Percentiles rank a stretch among this genome's conserved stretches.
phyloP scores from a whole-genome alignment of 2,113 vertebrate species.

The Anhinga rufa region DNA sequence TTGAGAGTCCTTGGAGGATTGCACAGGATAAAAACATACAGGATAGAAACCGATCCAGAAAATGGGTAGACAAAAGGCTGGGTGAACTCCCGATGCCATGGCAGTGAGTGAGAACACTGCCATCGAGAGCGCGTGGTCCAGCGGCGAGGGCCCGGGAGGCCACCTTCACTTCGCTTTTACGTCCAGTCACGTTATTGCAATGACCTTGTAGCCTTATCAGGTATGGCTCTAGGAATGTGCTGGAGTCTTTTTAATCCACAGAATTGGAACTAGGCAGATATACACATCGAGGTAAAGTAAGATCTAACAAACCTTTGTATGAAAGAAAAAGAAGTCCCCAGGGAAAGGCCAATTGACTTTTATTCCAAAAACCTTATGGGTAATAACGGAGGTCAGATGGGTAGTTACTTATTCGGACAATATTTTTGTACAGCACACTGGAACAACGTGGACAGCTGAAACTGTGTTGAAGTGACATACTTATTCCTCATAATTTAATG shows the following conservation, averaged over 20 bases:
- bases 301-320: neutral
- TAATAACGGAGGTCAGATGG: neutral
- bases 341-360: neutral
- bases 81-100: neutral
- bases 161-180: neutral
- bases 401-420: neutral
- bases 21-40: neutral
- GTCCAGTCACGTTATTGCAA: neutral
- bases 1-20: neutral
- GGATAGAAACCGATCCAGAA: neutral
- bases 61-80: rapidly evolving
- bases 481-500: constrained; percentile 6
- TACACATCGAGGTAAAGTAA: neutral
- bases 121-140: rapidly evolving
- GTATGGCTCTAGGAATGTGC: neutral
- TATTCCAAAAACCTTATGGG: neutral
- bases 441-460: neutral
- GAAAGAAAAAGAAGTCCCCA: neutral
- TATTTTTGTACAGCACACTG: neutral
- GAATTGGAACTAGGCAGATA: neutral
- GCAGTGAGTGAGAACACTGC: neutral
- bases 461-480: neutral
- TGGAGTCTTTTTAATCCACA: neutral
- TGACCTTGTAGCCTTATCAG: neutral
- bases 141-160: rapidly evolving